A percentile compares a stretch with the other conserved stretches of the same genome.
These are phyloP conservation scores for Zalophus californianus DNA, from an alignment of 2,797 vertebrate genomes.

Conservation along the genomic window DNA sequence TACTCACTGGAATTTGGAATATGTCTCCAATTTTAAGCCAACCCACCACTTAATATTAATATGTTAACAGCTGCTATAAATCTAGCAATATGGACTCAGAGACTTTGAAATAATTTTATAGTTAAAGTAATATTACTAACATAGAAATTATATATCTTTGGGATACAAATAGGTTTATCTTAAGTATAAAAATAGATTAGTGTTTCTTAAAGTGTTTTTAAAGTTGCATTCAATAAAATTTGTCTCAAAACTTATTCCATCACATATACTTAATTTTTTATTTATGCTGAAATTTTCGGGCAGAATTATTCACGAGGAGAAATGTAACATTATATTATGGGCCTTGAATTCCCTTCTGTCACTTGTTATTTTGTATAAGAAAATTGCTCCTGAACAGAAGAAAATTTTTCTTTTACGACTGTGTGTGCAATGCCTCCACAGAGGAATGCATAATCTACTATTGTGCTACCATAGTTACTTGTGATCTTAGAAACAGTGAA, in stretches of 20 bases:
- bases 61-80: slow-evolving; percentile 32
- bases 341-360: not conserved
- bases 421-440: not conserved
- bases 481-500: not conserved
- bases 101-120: slow-evolving; percentile 10
- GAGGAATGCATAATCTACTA: too few species aligned
- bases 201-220: not conserved
- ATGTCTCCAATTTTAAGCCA: slow-evolving; percentile 24
- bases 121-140: not conserved
- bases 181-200: not conserved
- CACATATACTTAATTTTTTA: not conserved
- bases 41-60: slow-evolving; percentile 11
- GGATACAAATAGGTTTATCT: not conserved
- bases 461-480: not conserved
- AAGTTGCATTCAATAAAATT: slow-evolving; percentile 35
- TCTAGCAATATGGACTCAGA: not conserved
- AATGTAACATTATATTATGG: not conserved
- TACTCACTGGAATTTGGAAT: slow-evolving; percentile 29
- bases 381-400: not conserved
- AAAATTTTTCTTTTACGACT: not conserved
- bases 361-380: not conserved
- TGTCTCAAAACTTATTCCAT: not conserved
- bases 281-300: not conserved
- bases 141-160: not conserved
- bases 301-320: not conserved